Evolutionary conservation across 2,113 vertebrate genomes (phyloP), one percentile per base, ranked within the genome.

Genomic region (Puma concolor): DNA sequence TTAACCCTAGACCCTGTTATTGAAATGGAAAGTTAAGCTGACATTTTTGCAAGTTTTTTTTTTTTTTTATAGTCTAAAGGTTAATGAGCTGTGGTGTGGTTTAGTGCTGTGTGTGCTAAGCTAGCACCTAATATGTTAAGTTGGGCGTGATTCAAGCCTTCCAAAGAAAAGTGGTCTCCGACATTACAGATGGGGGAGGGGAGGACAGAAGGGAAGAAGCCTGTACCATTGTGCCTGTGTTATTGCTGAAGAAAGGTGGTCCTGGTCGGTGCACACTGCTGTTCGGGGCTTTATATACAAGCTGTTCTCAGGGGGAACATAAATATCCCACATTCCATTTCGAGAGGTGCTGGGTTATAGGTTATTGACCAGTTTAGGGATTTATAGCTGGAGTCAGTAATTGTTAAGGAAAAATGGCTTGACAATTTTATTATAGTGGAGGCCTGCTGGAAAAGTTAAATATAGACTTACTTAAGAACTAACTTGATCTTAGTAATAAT

Each of bases 101-200:
- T 98, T 97, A 97, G 96, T 88, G 96, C 95, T 67, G 93, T 0
- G 57, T 96, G 97, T 89, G 97, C 96, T 98, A 97, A 98, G 92
- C 97, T 97, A 97, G 98, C 98, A 98, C 96, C 97, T 98, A 98
- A 98, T 98, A 98, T 87, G 98, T 98, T 98, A 98, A 96, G 97
- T 97, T 97, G 97, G 97, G 98, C 63, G 83, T 96, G 97, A 98
- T 97, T 97, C 97, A 98, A 96, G 64, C 88, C 90, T 96, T 96
- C 83, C 77, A 72, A 67, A 92, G 86, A 50, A 80, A 96, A 88
- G n/a, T 52, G 16, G 83, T 95, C 96, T 79, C 95, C 74, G 74
- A 82, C 88, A 29, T 66, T 31, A 25, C 8, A 0, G 69, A 19
- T 25, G 83, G 77, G 85, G 91, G 95, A 64, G 85, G 96, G 48